Conservation (phyloP, 2,888 invertebrate genomes). For the Gisinianus flammeolus region DNA sequence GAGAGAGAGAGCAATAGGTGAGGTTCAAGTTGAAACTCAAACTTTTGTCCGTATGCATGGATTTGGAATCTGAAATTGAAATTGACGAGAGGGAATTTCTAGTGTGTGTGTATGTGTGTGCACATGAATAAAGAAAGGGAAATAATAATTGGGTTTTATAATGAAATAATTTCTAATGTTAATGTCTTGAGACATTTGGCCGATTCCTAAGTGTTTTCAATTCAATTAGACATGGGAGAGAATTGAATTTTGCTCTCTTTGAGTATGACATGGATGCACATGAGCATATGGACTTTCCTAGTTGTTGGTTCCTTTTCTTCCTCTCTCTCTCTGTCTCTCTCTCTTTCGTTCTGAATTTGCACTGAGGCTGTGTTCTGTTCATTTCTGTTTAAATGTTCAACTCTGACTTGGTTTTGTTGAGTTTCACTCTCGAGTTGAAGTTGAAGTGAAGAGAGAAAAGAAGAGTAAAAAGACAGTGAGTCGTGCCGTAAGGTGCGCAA, state of each 20-base stretch:
- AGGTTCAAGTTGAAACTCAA: background rate
- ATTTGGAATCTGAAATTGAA: too few species aligned
- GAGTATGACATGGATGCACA: too few species aligned
- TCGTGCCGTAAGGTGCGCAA: constrained; percentile 5
- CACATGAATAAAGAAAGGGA: too few species aligned
- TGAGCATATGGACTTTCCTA: too few species aligned
- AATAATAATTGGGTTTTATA: background rate
- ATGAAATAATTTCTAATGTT: background rate
- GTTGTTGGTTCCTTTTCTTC: background rate
- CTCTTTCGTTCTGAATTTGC: background rate
- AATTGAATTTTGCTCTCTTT: background rate
- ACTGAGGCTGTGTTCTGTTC: too few species aligned
- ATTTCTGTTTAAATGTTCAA: too few species aligned
- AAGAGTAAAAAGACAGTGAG: background rate
- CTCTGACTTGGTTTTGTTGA: too few species aligned
- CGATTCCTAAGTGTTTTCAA: constrained; percentile 1
- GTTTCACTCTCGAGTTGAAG: too few species aligned
- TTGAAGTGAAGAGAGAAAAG: background rate
- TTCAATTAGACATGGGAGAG: background rate
- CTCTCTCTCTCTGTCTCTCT: background rate
- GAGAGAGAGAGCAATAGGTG: background rate
- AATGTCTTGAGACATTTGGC: constrained; percentile 8
- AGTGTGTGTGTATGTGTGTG: too few species aligned
- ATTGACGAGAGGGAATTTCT: background rate
- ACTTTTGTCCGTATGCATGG: too few species aligned